These are phyloP conservation scores for Mesoclemmys tuberculata DNA, from an alignment of 2,113 vertebrate species.

Conservation along the genomic window DNA sequence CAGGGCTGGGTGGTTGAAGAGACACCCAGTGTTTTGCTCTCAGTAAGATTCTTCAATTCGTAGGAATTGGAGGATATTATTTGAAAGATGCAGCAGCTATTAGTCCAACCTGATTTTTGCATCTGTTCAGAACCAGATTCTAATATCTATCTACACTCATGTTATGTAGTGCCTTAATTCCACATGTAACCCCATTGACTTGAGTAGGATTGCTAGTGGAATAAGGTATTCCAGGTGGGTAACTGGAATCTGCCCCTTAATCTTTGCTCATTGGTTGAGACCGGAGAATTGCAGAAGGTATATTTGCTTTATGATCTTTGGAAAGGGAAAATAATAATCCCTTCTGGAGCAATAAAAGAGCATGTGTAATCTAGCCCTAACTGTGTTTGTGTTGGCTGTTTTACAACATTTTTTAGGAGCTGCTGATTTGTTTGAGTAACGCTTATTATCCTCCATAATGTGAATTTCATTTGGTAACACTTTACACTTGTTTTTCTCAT, in stretches of 20 bases:
- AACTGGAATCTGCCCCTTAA: not conserved
- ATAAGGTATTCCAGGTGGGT: not conserved
- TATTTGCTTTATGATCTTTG: not conserved
- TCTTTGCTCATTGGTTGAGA: not conserved
- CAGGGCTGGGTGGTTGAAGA: not conserved
- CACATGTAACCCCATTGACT: not conserved
- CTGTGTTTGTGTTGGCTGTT: accelerated
- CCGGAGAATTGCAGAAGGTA: not conserved
- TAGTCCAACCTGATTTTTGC: not conserved
- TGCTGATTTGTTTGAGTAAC: not conserved
- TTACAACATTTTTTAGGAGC: accelerated
- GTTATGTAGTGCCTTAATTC: not conserved
- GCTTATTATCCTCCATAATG: not conserved
- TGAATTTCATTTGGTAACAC: not conserved
- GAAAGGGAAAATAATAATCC: not conserved
- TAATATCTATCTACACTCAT: not conserved
- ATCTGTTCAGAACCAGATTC: not conserved
- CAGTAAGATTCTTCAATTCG: not conserved
- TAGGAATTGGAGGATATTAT: not conserved
- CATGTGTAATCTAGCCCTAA: accelerated
- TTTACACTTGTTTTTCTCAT: slow-evolving; percentile 34
- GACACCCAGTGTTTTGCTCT: not conserved
- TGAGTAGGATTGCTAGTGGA: not conserved
- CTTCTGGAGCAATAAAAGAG: not conserved
- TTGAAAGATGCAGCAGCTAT: not conserved